Percentiles rank a stretch among this genome's conserved stretches.
phyloP scores from a whole-genome alignment of 2,113 vertebrate genomes.

The Jaculus jaculus region DNA sequence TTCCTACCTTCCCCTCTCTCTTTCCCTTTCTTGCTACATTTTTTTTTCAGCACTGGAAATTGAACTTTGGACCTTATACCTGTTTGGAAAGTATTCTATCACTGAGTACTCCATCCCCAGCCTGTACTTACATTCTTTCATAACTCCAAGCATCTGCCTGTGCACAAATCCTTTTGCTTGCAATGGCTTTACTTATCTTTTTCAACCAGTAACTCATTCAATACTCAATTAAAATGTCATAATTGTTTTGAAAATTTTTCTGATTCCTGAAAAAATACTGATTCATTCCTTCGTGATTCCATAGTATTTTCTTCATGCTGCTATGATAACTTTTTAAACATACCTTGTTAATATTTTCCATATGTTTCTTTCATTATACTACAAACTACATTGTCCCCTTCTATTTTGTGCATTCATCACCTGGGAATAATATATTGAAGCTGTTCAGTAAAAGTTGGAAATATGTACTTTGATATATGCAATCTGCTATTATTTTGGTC shows the following conservation, averaged over 20 bases:
- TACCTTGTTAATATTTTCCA: neutral
- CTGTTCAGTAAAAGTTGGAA: neutral
- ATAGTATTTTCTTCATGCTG: neutral
- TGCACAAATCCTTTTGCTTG: neutral
- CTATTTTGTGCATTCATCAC: neutral
- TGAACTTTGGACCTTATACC: neutral
- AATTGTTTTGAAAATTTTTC: slow-evolving; percentile 5
- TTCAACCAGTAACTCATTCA: slow-evolving; percentile 4
- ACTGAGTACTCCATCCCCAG: neutral
- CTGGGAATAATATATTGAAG: neutral
- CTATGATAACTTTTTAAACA: neutral
- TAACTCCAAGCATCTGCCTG: neutral
- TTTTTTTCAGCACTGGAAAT: neutral
- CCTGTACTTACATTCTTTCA: neutral
- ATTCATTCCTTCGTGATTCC: slow-evolving; percentile 5
- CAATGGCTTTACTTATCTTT: neutral
- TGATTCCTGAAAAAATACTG: neutral
- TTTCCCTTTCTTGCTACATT: neutral
- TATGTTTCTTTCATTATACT: neutral
- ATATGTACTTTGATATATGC: neutral
- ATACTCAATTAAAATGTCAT: neutral
- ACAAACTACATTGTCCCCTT: slow-evolving; percentile 18
- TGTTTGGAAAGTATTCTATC: neutral
- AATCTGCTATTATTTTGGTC: slow-evolving; percentile 35
- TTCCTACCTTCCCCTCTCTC: neutral